Percentiles rank a stretch among this genome's conserved stretches.
phyloP scores from a whole-genome alignment of 2,113 vertebrate genomes.

The Microtus pennsylvanicus region DNA sequence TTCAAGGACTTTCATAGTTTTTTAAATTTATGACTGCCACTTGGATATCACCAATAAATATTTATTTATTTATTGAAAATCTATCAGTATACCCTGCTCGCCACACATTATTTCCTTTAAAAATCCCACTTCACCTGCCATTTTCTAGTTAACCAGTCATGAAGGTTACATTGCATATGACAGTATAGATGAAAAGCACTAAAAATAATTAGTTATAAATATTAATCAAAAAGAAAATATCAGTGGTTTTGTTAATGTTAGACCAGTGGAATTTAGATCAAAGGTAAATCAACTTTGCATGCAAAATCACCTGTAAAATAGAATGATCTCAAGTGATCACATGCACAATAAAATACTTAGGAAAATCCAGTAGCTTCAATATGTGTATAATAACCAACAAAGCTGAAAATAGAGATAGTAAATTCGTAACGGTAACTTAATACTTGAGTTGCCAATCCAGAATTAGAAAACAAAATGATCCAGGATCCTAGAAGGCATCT shows the following conservation, averaged over 20 bases:
- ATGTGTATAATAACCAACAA: not conserved
- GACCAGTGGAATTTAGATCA: not conserved
- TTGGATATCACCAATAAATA: not conserved
- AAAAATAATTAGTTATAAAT: slow-evolving; percentile 13
- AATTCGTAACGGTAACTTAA: not conserved
- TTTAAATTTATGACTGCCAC: not conserved
- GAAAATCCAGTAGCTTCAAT: not conserved
- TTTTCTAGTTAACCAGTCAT: not conserved
- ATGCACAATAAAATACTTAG: not conserved
- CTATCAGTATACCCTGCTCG: not conserved
- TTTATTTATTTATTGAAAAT: slow-evolving; percentile 42
- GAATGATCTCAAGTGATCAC: not conserved
- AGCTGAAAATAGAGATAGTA: not conserved
- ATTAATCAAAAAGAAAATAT: not conserved
- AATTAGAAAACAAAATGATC: not conserved
- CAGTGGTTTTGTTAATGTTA: not conserved
- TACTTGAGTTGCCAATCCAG: not conserved
- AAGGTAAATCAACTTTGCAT: not conserved
- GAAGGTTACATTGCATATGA: not conserved
- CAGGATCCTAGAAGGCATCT: not conserved
- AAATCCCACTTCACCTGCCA: not conserved
- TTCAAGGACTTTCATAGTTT: not conserved
- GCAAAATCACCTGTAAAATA: not conserved
- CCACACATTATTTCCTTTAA: not conserved
- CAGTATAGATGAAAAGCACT: not conserved